Base-by-base conservation (phyloP, 2,797 vertebrate species). In the Nyctalus aviator region DNA sequence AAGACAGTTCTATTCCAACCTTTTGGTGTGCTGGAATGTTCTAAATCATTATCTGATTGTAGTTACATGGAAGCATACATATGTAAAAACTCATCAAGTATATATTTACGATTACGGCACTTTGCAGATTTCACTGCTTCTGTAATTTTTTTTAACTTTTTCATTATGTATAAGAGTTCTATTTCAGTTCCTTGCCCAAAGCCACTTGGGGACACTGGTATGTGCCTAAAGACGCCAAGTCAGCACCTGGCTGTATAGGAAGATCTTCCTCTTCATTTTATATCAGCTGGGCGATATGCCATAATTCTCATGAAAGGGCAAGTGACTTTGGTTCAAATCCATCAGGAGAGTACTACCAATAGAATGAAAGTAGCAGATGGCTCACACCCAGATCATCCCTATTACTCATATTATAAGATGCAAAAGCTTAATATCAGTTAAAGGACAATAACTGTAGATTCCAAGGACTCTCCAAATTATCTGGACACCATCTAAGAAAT, bases 271-370 rank as follows among this genome's bases (percentile, higher is more conserved):
- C 73, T 88, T 91, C 46, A 72, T 71, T 78, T 88, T 88, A 2
- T 84, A 77, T 77, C 35, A 72, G 8, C 32, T 85, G 8, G 44
- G 75, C 59, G 8, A 20, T 71, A 59, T 14, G 69, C 37, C 62
- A 73, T 37, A 86, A 81, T 35, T 94, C 32, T 84, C 73, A 82
- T 44, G 32, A 71, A 94, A 94, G 64, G 10, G 46, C 79, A 90
- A 91, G 11, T 71, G 50, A 71, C 41, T 53, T 64, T 88, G 59
- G 44, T 73, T 89, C 79, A 18, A 91, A 93, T 69, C 27, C 30
- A 69, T 27, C 25, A 62, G 64, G 20, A 93, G 18, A 48, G 25
- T 5, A 81, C 41, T 21, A 53, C 53, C 53, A 55, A 20, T 55
- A 72, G 62, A 62, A 84, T 55, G 35, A 76, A 71, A 92, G 35